Base-by-base conservation (phyloP, 2,797 vertebrate genomes). In the Chrosomus eos region DNA sequence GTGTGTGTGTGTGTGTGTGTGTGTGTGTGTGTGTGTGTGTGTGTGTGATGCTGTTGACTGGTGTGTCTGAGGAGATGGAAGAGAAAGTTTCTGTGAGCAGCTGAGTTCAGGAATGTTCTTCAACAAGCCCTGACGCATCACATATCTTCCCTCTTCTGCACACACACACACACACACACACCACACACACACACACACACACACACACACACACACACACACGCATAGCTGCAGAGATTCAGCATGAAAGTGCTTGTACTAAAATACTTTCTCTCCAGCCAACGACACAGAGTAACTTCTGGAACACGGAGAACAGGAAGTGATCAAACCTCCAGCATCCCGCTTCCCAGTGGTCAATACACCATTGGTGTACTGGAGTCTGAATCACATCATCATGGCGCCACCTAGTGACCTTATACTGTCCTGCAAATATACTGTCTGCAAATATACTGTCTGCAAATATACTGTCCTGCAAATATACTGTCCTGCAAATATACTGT, bases 101-200 rank as follows among this genome's bases (percentile, higher is more conserved):
- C 94, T 95, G 93, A 94, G 93, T 74, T 85, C 76, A 92, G 92
- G 94, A 95, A 96, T 95, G 94, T 90, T 89, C 91, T 92, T 91
- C 89, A 94, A 94, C 95, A 95, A 94, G 95, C 92, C 94, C 89
- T 77, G 92, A 90, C 95, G 94, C 77, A 86, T 74, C 81, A 79
- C 79, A 83, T 70, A 81, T 40, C 64, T 74, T 60, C 40, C 40
- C 62, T 80, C 31, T 51, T 53, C 19, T 14, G 3, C 31, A 4
- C 71, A 21, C 7, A 48, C 70, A 28, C 43, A 19, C 43, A 72
- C 36, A 38, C 40, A 76, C 76, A 43, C 84, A 66, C 23, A 53
- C 71, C 81, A 60, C 43, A 68, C 58, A 55, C 68, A 77, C 36
- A 40, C 31, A 45, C 38, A 45, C 36, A 43, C 40, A 10, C 38